Base-by-base conservation (phyloP, 1,140 invertebrate genomes). In the Drosophila pallidifrons region DNA sequence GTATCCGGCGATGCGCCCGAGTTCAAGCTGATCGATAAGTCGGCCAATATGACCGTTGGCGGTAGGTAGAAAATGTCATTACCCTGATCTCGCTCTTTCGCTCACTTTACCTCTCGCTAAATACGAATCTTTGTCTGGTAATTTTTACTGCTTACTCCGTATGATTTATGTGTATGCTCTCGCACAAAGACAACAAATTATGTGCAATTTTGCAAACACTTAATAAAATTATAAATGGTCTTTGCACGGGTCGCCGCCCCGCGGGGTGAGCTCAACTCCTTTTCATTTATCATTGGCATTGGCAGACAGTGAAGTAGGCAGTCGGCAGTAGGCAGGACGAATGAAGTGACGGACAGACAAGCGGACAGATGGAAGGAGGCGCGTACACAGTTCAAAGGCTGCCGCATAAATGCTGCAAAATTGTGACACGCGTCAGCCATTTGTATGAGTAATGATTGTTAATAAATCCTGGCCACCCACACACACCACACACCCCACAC, bases 1-100 rank as follows among this genome's bases (percentile, higher is more conserved):
- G 93, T 95, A n/a, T 95, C 94, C 47, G 95, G 94, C 16, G 95
- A 95, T 88, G 94, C 94, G 15, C 95, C 95, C n/a, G 94, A 94
- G 91, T 95, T 95, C 87, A 93, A 94, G 67, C 93, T 95, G 68
- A 94, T 94, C 64, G 93, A 94, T 70, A 93, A 94, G 88, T 94
- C 94, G 20, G 94, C 94, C 83, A 95, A 95, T 76, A 94, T 95
- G 93, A 95, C 94, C 73, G 94, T 95, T 70, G 94, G 94, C 75
- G 94, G 94, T 95, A 91, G 11, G 91, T 92, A 76, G 1, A n/a
- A 16, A 67, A 54, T 20, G 6, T 38, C 16, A 11, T 25, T 11
- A n/a, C n/a, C 13, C 13, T 32, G 30, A 8, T 38, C 35, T 38
- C 35, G 1, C 5, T 43, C 7, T n/a, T 15, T 11, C 1, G 1